Percentiles rank a stretch among this genome's conserved stretches.
Evolutionary conservation across 2,797 vertebrate genomes (phyloP).

Genomic region (Falco columbarius): DNA sequence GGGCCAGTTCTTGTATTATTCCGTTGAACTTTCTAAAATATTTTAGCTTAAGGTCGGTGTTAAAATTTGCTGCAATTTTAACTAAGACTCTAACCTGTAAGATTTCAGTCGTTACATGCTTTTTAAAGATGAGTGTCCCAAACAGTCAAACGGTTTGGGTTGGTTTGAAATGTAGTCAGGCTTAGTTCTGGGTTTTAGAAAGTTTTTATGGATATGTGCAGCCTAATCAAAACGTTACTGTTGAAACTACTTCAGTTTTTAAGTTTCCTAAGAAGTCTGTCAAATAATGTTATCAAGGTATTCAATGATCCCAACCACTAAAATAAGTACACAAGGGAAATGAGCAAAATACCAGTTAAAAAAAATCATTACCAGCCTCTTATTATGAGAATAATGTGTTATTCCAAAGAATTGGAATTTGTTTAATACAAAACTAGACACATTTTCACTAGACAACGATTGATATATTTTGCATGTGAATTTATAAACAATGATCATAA

Average conservation of each 20-base stretch:
- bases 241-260: neutral
- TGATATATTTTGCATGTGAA: neutral
- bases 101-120: neutral
- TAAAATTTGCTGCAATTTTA: neutral
- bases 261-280: neutral
- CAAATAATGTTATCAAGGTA: neutral
- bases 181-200: neutral
- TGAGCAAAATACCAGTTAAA: neutral
- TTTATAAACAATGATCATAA: neutral
- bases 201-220: neutral
- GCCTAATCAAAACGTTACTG: neutral
- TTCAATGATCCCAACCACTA: neutral
- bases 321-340: neutral
- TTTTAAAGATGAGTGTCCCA: neutral
- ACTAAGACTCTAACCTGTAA: neutral
- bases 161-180: neutral
- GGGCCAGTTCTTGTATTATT: neutral
- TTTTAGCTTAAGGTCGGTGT: neutral
- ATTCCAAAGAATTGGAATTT: neutral
- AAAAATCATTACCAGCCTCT: neutral
- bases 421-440: neutral
- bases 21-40: neutral
- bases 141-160: neutral
- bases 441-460: neutral
- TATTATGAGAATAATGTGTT: neutral